Percentiles rank a stretch among this genome's conserved stretches.
phyloP scores from a whole-genome alignment of 2,113 vertebrate species.

The Antennarius striatus region DNA sequence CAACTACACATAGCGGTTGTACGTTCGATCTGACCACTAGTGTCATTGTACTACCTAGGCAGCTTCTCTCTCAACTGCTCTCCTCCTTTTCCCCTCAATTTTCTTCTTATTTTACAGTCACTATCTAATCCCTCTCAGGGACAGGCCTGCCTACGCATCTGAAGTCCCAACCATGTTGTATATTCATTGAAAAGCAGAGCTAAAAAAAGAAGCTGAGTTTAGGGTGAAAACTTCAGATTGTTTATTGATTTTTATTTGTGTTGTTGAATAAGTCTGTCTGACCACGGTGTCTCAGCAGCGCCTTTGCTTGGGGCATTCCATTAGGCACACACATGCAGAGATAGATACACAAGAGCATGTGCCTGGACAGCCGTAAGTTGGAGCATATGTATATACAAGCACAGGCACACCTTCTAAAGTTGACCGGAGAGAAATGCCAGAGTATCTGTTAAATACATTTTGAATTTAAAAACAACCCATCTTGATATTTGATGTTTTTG shows the following conservation, averaged over 20 bases:
- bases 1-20: background rate
- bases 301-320: constrained; percentile 50
- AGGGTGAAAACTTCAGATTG: constrained; percentile 98
- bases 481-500: constrained; percentile 20
- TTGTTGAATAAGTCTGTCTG: constrained; percentile 94
- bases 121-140: constrained; percentile 72
- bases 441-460: constrained; percentile 61
- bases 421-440: constrained; percentile 71
- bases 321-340: constrained; percentile 59
- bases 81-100: constrained; percentile 52
- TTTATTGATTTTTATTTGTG: constrained; percentile 99
- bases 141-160: constrained; percentile 83
- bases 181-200: constrained; percentile 93
- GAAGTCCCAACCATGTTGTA: constrained; percentile 94
- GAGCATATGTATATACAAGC: constrained; percentile 15
- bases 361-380: constrained; percentile 10
- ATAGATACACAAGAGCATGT: constrained; percentile 40
- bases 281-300: constrained; percentile 80
- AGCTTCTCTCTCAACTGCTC: constrained; percentile 24
- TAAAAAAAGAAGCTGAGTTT: constrained; percentile 76
- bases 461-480: constrained; percentile 41
- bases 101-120: constrained; percentile 54
- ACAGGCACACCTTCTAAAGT: constrained; percentile 30
- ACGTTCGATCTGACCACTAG: constrained; percentile 31
- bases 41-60: constrained; percentile 27